Evolutionary conservation across 2,888 invertebrate species (phyloP).

Genomic region (Octodonta nipae): DNA sequence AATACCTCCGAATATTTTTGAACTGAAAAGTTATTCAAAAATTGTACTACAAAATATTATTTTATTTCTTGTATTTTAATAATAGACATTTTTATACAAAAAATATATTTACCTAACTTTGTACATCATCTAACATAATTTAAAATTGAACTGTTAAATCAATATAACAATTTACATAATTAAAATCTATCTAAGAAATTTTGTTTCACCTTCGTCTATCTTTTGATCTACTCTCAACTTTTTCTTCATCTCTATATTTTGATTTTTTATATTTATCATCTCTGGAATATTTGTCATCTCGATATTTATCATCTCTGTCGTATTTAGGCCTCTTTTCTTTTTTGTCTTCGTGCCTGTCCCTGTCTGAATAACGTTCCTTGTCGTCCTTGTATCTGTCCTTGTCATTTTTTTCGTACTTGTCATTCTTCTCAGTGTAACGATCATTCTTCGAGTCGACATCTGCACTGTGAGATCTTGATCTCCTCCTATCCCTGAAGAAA

Average conservation of each 20-base stretch:
- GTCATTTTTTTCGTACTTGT: constrained; percentile 23
- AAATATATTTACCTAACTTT: no score
- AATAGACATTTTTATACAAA: no score
- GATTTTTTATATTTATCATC: constrained; percentile 24
- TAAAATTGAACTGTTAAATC: no score
- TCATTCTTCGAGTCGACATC: constrained; percentile 32
- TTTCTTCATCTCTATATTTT: constrained; percentile 23
- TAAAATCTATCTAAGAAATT: no score
- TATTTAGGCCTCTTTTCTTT: constrained; percentile 27
- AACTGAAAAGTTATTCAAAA: no score
- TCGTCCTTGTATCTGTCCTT: constrained; percentile 25
- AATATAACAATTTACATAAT: no score
- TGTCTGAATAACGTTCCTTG: constrained; percentile 17
- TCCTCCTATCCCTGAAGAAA: constrained; percentile 32
- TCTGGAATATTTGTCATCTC: constrained; percentile 23
- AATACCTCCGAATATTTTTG: no score
- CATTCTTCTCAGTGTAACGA: constrained; percentile 33
- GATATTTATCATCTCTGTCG: constrained; percentile 22
- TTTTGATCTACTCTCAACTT: constrained; percentile 24
- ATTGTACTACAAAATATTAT: no score
- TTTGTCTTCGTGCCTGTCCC: constrained; percentile 21
- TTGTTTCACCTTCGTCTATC: constrained; percentile 26
- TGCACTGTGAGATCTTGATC: constrained; percentile 31
- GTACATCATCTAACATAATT: no score
- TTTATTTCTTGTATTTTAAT: no score